Percentiles rank a stretch among this genome's conserved stretches.
These are phyloP conservation scores for Narcine bancroftii DNA, from an alignment of 2,113 vertebrate species.

Conservation along the genomic window DNA sequence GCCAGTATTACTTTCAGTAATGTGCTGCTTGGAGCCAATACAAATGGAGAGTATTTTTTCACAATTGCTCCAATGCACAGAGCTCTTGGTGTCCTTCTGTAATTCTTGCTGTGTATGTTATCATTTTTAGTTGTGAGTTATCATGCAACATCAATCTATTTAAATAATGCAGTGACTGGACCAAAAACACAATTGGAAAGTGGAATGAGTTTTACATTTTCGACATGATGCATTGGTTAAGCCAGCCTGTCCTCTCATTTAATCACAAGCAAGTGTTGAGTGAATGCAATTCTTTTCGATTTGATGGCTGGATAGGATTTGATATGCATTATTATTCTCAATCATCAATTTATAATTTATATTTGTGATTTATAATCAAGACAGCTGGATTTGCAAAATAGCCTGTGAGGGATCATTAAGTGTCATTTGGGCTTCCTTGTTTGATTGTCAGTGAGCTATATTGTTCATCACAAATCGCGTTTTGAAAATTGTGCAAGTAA, in stretches of 20 bases:
- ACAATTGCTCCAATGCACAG: too few relatives aligned
- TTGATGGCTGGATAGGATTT: neutral
- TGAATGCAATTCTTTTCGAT: neutral
- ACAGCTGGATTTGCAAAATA: too few relatives aligned
- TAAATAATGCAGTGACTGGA: neutral
- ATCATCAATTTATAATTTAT: too few relatives aligned
- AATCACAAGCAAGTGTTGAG: neutral
- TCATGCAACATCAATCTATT: slow-evolving; percentile 1
- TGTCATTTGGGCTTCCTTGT: too few relatives aligned
- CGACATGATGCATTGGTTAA: neutral
- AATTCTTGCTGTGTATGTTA: neutral
- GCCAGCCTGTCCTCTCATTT: neutral
- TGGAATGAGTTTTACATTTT: neutral
- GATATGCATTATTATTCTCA: neutral
- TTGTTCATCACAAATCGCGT: too few relatives aligned
- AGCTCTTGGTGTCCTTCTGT: neutral
- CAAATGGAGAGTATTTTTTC: neutral
- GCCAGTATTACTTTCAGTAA: neutral
- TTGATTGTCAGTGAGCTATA: too few relatives aligned
- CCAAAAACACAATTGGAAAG: neutral
- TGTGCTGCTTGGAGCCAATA: neutral
- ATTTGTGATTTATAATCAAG: neutral
- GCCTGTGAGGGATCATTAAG: too few relatives aligned
- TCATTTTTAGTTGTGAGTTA: slow-evolving; percentile 2
- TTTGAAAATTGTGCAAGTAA: too few relatives aligned